A percentile compares a stretch with the other conserved stretches of the same genome.
These are phyloP conservation scores for Allacma fusca DNA, from an alignment of 2,888 invertebrate species.

Conservation along the genomic window DNA sequence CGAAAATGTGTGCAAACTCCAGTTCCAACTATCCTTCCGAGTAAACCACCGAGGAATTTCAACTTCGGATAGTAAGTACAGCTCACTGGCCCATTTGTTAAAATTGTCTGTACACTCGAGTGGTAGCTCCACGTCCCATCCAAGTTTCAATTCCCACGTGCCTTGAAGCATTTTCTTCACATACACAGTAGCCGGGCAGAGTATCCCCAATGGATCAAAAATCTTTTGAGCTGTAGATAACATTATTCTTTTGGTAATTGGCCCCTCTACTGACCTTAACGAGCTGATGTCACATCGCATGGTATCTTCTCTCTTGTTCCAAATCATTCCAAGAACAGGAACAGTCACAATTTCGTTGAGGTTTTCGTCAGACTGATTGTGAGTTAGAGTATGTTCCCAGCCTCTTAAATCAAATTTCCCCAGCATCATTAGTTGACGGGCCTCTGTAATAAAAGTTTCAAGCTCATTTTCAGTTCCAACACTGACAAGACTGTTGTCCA, in stretches of 20 bases:
- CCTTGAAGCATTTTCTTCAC: background rate
- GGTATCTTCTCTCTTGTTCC: background rate
- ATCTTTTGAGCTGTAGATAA: background rate
- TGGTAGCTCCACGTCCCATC: conserved; percentile 3
- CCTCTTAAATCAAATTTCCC: background rate
- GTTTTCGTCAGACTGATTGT: no score
- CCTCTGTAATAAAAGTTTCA: no score
- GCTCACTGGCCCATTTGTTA: conserved; percentile 43
- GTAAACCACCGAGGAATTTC: conserved; percentile 44
- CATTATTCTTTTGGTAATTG: background rate
- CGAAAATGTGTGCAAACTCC: conserved; percentile 61
- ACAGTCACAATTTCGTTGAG: background rate
- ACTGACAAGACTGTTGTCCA: no score
- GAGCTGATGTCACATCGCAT: background rate
- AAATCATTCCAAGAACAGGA: background rate
- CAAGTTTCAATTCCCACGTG: background rate
- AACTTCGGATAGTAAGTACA: conserved; percentile 33
- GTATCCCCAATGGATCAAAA: conserved; percentile 16
- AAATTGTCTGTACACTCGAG: conserved; percentile 25
- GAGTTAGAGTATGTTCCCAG: background rate
- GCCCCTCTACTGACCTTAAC: background rate
- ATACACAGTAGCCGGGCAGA: background rate
- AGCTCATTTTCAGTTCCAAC: no score
- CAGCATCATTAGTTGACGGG: no score
- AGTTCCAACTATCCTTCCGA: no score